Conservation (phyloP, 2,888 invertebrate species). For the Scaptomyza cyrtandrae region DNA sequence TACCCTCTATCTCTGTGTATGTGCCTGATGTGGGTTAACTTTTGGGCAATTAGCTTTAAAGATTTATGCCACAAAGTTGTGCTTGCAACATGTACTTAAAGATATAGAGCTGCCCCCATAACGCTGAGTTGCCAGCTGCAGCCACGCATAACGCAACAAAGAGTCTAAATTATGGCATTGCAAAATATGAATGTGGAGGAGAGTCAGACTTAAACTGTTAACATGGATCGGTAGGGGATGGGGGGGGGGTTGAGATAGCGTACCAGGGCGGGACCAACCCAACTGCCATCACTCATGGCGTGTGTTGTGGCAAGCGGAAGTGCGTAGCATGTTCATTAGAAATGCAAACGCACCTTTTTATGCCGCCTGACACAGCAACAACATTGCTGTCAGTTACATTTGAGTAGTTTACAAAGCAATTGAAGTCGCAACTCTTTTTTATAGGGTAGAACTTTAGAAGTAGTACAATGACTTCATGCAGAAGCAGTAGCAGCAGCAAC, state of each 20-base stretch:
- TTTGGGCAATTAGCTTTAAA: slow-evolving; percentile 54
- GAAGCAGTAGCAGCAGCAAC: slow-evolving; percentile 17
- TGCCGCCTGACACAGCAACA: slow-evolving; percentile 34
- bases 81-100: slow-evolving; percentile 23
- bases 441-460: slow-evolving; percentile 39
- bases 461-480: slow-evolving; percentile 56
- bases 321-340: slow-evolving; percentile 83
- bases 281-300: slow-evolving; percentile 71
- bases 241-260: slow-evolving; percentile 10
- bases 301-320: slow-evolving; percentile 70
- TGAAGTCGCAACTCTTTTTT: slow-evolving; percentile 32
- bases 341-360: slow-evolving; percentile 82
- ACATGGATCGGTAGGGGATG: not conserved
- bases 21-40: slow-evolving; percentile 15
- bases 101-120: not conserved
- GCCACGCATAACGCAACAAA: slow-evolving; percentile 71
- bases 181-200: slow-evolving; percentile 75
- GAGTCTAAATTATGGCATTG: slow-evolving; percentile 71
- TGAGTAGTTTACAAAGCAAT: slow-evolving; percentile 63
- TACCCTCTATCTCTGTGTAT: slow-evolving; percentile 9
- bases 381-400: slow-evolving; percentile 55
- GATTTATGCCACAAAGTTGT: slow-evolving; percentile 59
- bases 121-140: slow-evolving; percentile 27
- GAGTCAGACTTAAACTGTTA: slow-evolving; percentile 24
- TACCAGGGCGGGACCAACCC: slow-evolving; percentile 18